A percentile compares a stretch with the other conserved stretches of the same genome.
These are phyloP conservation scores for Engraulis encrasicolus DNA, from an alignment of 2,113 vertebrate species.

Conservation along the genomic window DNA sequence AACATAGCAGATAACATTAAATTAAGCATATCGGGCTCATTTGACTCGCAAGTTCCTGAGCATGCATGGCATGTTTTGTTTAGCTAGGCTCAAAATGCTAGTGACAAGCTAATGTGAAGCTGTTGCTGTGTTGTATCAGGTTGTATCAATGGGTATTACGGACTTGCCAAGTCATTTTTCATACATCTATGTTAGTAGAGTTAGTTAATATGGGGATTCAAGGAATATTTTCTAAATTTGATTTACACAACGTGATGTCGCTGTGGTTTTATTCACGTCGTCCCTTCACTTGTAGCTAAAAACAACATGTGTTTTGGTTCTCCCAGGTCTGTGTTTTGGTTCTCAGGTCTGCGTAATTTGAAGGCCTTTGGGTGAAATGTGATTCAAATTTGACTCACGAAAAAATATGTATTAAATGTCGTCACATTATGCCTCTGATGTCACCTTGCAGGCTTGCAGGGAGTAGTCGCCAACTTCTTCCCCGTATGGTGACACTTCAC, in stretches of 20 bases:
- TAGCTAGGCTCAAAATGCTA: background rate
- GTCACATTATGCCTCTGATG: background rate
- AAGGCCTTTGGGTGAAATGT: background rate
- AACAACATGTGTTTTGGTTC: too few species aligned
- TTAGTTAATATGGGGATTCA: background rate
- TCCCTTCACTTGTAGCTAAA: too few species aligned
- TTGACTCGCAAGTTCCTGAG: too few species aligned
- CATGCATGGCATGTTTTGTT: background rate
- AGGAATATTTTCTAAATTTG: background rate
- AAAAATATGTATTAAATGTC: too few species aligned
- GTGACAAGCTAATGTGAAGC: background rate
- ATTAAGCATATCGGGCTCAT: background rate
- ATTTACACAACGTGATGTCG: too few species aligned
- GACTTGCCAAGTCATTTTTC: too few species aligned
- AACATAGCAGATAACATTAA: background rate
- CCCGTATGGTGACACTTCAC: conserved; percentile 18
- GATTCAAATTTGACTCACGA: too few species aligned
- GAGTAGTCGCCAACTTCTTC: conserved; percentile 28
- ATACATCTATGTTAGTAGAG: too few species aligned
- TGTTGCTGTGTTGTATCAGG: background rate
- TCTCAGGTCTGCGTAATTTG: too few species aligned
- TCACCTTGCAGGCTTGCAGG: background rate
- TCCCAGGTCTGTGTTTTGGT: too few species aligned
- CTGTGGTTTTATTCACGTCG: too few species aligned
- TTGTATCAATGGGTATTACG: background rate